Evolutionary conservation across 2,797 vertebrate genomes (phyloP), one percentile per base, ranked within the genome.

Genomic region (Tapera naevia): DNA sequence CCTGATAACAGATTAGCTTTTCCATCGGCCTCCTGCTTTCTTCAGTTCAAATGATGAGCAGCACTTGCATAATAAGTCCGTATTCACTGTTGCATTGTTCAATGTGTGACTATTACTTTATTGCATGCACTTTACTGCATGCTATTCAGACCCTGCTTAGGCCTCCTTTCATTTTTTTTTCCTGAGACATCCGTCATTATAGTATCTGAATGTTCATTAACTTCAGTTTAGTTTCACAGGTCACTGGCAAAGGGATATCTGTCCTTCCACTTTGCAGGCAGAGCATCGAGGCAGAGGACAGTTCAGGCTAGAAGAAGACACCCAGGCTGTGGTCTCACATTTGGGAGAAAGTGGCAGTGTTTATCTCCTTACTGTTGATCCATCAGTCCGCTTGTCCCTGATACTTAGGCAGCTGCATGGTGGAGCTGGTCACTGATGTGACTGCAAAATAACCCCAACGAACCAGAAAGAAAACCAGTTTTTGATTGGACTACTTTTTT

Each of bases 31-130:
- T n/a, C 32, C 75, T 87, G 84, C 53, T 89, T 87, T 46, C 46
- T 83, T 83, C 23, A 58, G n/a, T 22, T 30, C 46, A 43, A 76
- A 91, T 45, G 79, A 78, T 73, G n/a, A 51, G 25, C 62, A 80
- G 12, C n/a, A 32, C n/a, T 94, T 30, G 35, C 79, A 84, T 92
- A 71, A 69, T 91, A 79, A 89, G 84, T 53, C 41, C 45, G 75
- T 67, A 22, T 74, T 85, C 37, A 58, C 22, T 65, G 69, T 70
- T 75, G 65, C 70, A 43, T 92, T 92, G 72, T 93, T 88, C 80
- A 25, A 18, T 22, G 28, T 69, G 39, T 81, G 65, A 75, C 80
- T 62, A 16, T 78, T 5, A 8, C 61, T 35, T 88, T 89, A 35
- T 79, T n/a, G n/a, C n/a, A n/a, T n/a, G n/a, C n/a, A n/a, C n/a